These are phyloP conservation scores for Uropetala carovei DNA, from an alignment of 2,888 invertebrate genomes.

Conservation along the genomic window DNA sequence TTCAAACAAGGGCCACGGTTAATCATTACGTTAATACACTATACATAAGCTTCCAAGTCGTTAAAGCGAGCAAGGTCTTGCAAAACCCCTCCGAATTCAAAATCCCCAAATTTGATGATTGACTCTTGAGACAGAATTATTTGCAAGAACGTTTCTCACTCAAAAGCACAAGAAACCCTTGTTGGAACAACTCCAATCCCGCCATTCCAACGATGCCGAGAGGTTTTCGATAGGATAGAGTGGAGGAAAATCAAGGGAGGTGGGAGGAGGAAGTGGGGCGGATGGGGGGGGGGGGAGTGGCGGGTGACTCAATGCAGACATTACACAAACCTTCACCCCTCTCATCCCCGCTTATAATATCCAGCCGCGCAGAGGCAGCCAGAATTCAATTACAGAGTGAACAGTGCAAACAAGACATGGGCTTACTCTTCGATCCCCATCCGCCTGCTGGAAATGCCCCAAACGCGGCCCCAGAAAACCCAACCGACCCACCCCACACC, in stretches of 20 bases:
- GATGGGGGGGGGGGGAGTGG: too few species aligned
- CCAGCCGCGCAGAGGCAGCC: background rate
- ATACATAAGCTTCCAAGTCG: too few species aligned
- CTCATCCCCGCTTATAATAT: background rate
- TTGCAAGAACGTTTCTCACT: background rate
- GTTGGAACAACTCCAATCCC: background rate
- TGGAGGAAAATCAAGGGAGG: background rate
- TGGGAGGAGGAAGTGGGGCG: too few species aligned
- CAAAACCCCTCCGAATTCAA: too few species aligned
- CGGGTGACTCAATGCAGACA: background rate
- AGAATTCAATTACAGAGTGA: background rate
- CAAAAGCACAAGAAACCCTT: background rate
- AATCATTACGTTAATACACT: too few species aligned
- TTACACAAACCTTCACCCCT: constrained; percentile 18
- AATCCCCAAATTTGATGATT: too few species aligned
- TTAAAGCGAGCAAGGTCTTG: too few species aligned
- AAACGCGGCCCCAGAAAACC: constrained; percentile 9
- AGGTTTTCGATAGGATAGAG: background rate
- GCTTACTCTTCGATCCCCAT: background rate
- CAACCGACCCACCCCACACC: background rate
- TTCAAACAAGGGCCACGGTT: too few species aligned
- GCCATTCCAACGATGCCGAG: background rate
- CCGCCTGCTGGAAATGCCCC: background rate
- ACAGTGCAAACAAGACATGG: constrained; percentile 33
- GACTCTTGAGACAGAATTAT: too few species aligned